Evolutionary conservation across 2,797 vertebrate species (phyloP).

Genomic region (Anguilla anguilla): DNA sequence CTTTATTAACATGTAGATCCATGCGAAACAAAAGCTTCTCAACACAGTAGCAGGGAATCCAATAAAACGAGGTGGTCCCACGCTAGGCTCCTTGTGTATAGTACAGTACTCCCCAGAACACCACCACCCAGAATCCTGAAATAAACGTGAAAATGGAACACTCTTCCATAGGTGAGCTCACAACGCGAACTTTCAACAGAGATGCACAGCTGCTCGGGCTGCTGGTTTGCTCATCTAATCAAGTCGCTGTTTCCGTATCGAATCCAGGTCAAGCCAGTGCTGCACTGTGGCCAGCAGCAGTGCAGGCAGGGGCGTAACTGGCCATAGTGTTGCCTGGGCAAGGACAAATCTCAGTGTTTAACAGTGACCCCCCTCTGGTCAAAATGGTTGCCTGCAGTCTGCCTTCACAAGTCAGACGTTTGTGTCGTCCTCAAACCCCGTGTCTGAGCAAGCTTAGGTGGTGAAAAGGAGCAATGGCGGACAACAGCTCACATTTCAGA

Average conservation of each 20-base stretch:
- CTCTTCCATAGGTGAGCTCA: no score
- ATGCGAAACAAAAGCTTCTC: neutral
- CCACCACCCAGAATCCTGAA: neutral
- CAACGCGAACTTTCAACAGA: no score
- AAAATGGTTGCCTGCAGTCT: neutral
- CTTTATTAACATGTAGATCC: slow-evolving; percentile 13
- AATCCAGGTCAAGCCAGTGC: neutral
- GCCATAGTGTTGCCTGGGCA: no score
- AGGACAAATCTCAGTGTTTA: neutral
- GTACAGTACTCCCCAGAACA: neutral
- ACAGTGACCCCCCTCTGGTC: neutral
- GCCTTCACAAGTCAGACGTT: neutral
- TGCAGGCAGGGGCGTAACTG: no score
- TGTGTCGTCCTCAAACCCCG: neutral
- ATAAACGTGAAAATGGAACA: neutral
- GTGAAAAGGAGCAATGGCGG: neutral
- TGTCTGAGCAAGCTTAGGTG: no score
- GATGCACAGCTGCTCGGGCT: no score
- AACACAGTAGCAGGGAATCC: neutral
- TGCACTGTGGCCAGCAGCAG: neutral
- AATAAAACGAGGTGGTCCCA: neutral
- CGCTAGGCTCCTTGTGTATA: neutral
- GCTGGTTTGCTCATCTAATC: no score
- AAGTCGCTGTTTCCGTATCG: neutral
- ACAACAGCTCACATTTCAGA: neutral